A percentile compares a stretch with the other conserved stretches of the same genome.
phyloP scores from a whole-genome alignment of 2,797 vertebrate genomes.

The Neopelma chrysocephalum region DNA sequence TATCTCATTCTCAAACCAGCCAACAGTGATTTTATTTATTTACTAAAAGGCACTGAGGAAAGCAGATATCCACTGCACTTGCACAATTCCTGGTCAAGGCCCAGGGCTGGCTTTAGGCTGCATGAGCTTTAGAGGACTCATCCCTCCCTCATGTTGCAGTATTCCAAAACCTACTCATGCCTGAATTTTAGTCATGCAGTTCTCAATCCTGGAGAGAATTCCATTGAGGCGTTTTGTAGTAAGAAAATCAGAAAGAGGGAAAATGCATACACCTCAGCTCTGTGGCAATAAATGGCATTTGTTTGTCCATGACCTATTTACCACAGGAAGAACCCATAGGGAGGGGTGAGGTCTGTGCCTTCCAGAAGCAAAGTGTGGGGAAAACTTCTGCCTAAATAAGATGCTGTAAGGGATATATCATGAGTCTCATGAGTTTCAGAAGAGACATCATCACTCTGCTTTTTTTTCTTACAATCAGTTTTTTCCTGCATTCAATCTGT shows the following conservation, averaged over 20 bases:
- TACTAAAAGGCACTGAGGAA: neutral
- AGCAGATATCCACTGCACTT: neutral
- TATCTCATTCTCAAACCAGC: slow-evolving; percentile 1
- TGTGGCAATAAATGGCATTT: neutral
- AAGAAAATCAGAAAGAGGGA: neutral
- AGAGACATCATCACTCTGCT: neutral
- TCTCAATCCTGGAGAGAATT: neutral
- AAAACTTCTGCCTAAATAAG: neutral
- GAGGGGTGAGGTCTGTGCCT: neutral
- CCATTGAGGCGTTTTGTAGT: neutral
- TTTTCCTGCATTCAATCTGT: neutral
- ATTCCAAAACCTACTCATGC: neutral
- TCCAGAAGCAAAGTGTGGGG: neutral
- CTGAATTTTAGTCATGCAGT: neutral
- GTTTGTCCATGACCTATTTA: neutral
- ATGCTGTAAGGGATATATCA: neutral
- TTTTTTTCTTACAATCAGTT: neutral
- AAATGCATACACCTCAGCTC: neutral
- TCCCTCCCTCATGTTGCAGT: neutral
- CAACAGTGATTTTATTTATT: neutral
- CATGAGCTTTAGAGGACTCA: neutral
- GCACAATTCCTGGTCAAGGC: neutral
- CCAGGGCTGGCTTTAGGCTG: neutral
- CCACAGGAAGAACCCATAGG: neutral
- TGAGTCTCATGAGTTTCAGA: neutral